These are phyloP conservation scores for Pinna nobilis DNA, from an alignment of 1,140 invertebrate species.

Conservation along the genomic window DNA sequence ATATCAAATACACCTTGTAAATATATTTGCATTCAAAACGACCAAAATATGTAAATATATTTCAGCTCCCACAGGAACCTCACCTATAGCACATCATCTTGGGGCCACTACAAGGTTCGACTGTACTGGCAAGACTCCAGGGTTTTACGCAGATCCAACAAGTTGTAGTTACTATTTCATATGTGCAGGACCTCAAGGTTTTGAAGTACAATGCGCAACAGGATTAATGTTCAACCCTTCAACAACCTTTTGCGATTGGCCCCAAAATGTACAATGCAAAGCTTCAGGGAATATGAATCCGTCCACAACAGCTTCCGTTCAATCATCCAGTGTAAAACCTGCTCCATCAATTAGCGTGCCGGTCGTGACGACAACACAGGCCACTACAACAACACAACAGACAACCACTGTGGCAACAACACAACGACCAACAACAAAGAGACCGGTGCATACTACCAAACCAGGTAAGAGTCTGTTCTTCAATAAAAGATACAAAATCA, in stretches of 20 bases:
- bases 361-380: too few relatives aligned
- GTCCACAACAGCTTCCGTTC: not conserved
- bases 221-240: conserved; percentile 46
- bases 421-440: not conserved
- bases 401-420: not conserved
- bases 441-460: too few relatives aligned
- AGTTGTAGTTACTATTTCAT: conserved; percentile 51
- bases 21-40: too few relatives aligned
- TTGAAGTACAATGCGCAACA: conserved; percentile 47
- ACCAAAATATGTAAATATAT: too few relatives aligned
- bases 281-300: not conserved
- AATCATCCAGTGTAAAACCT: not conserved
- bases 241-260: conserved; percentile 50
- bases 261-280: conserved; percentile 43
- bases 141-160: conserved; percentile 44
- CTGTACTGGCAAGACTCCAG: conserved; percentile 30
- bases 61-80: too few relatives aligned
- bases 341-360: not conserved
- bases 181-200: conserved; percentile 49
- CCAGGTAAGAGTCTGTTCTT: too few relatives aligned
- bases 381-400: not conserved
- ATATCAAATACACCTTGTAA: too few relatives aligned
- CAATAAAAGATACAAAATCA: too few relatives aligned
- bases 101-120: conserved; percentile 29
- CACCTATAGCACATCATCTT: conserved; percentile 2